Evolutionary conservation across 2,113 vertebrate species (phyloP), one percentile per base, ranked within the genome.

Genomic region (Dinomys branickii): DNA sequence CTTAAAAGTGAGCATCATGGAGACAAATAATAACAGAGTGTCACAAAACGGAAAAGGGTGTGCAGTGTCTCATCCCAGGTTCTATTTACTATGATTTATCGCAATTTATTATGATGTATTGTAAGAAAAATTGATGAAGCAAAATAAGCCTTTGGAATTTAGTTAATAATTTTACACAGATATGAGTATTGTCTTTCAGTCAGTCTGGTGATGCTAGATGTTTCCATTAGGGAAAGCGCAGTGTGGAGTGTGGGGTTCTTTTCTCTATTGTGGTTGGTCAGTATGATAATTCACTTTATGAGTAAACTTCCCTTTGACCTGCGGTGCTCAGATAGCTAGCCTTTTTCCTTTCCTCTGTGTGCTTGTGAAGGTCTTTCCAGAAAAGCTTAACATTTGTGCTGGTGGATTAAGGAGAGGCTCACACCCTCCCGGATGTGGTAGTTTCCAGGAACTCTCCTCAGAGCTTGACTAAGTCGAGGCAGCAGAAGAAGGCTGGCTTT

Each of bases 381-480:
- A 54, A n/a, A 33, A 75, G 1, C 38, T 47, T 84, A n/a, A n/a
- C 13, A 54, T 54, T 90, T 81, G 19, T 4, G 19, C 7, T 54
- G 22, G 59, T 82, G 17, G 44, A 16, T 7, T 41, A 61, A 90
- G 35, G 11, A 81, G 41, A 67, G 26, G 5, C 4, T 20, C 80
- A 28, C 24, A 5, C 11, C 16, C 4, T 67, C 17, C 24, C 0
- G 2, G 17, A 24, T 41, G 4, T 67, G 1, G n/a, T 33, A 11
- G n/a, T 81, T 38, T 67, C 54, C 20, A 33, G 67, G 35, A 54
- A 82, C 24, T 56, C 19, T 22, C 44, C 16, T 41, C 24, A 77
- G 6, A 28, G 58, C 0, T 16, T 33, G 17, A 41, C 38, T 38
- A 41, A 92, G 52, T 52, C 19, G 16, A 14, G 69, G 50, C 50